Evolutionary conservation across 2,113 vertebrate species (phyloP).

Genomic region (Myodes glareolus): DNA sequence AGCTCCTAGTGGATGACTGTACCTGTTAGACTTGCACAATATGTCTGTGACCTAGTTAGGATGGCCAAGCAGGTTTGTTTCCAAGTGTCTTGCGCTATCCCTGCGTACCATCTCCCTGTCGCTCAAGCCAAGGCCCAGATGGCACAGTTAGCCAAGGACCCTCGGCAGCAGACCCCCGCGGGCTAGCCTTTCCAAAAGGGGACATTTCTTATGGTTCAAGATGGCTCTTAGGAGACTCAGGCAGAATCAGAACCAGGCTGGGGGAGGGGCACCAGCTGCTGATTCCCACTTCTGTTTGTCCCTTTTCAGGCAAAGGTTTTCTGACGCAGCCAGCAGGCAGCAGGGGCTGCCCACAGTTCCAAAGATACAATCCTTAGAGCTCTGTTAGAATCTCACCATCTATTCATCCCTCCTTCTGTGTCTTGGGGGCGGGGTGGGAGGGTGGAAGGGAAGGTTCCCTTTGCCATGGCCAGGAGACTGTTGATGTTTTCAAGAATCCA

Average conservation of each 20-base stretch:
- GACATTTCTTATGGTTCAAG: neutral
- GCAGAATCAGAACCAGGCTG: neutral
- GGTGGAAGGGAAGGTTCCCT: neutral
- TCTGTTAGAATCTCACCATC: neutral
- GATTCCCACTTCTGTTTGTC: neutral
- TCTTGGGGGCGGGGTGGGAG: neutral
- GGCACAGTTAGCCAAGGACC: neutral
- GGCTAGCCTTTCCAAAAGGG: neutral
- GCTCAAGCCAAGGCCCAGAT: neutral
- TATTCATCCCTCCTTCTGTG: neutral
- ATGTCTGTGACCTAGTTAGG: slow-evolving; percentile 55
- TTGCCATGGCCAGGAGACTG: neutral
- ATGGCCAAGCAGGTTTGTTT: neutral
- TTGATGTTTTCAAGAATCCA: neutral
- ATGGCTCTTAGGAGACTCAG: neutral
- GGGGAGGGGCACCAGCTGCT: neutral
- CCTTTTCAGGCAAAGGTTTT: neutral
- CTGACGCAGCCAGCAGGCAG: neutral
- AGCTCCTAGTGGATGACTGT: slow-evolving; percentile 35
- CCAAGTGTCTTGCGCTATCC: neutral
- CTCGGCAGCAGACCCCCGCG: neutral
- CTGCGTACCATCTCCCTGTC: neutral
- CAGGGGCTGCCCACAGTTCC: neutral
- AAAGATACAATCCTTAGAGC: neutral
- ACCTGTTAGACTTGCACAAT: slow-evolving; percentile 59